Base-by-base conservation (phyloP, 2,888 invertebrate species). In the Galeopsomyia nigrocyanea region DNA sequence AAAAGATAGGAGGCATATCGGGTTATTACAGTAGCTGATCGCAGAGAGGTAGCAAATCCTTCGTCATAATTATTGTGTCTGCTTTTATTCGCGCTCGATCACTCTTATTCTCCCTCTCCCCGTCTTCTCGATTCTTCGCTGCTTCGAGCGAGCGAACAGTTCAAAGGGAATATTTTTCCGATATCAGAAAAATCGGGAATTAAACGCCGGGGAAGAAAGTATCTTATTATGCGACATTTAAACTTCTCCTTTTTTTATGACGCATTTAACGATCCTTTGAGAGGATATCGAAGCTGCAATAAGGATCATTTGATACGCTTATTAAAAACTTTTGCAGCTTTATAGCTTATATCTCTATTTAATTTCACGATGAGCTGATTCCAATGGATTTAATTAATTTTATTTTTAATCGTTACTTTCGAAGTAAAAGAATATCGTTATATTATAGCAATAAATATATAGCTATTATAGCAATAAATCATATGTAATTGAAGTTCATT, bases 21-120 rank as follows among this genome's bases (percentile, higher is more conserved):
- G 69, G 51, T 66, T 69, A 73, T 73, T 73, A 66, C 56, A 73
- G 39, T 39, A 39, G 66, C 61, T 73, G 64, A 67, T 73, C 53
- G 73, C 65, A n/a, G n/a, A n/a, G 31, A 70, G 58, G 51, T 63
- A 73, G 67, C 19, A 69, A 73, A 73, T 68, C 68, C 68, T 68
- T 61, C 68, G 56, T 65, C 62, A 55, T 66, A 69, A 73, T 66
- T 73, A 67, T 66, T 67, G 26, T 69, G 57, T 57, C 62, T 62
- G 66, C 46, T 63, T 60, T 53, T 60, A 47, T 57, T 39, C 26
- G 26, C 51, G n/a, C 31, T 14, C 22, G 21, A 21, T 50, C 19
- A 21, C 26, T 62, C 62, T 17, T 49, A 46, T 22, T 49, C 39
- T 46, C 6, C n/a, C 17, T 46, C 21, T 26, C 39, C 51, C 13